Evolutionary conservation across 2,797 vertebrate species (phyloP).

Genomic region (Sebastes dallii): DNA sequence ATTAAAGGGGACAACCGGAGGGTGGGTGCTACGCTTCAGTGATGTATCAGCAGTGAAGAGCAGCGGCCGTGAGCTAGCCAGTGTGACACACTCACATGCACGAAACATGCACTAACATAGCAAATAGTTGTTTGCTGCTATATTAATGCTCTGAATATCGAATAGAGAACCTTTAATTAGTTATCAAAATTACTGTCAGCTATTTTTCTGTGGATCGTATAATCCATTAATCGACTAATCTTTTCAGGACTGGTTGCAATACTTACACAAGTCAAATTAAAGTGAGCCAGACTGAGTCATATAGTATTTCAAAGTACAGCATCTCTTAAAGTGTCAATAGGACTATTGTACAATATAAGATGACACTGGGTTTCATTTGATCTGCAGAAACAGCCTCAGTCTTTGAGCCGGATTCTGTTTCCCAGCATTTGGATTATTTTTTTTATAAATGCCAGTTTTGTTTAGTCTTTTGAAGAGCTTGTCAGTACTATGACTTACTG

Average conservation of each 20-base stretch:
- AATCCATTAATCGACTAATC: not conserved
- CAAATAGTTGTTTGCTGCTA: no score
- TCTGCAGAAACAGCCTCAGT: constrained; percentile 2
- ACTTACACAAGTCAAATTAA: not conserved
- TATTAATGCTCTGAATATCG: no score
- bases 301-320: not conserved
- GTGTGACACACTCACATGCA: no score
- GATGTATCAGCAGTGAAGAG: no score
- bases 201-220: not conserved
- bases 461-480: constrained; percentile 35
- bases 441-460: not conserved
- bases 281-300: not conserved
- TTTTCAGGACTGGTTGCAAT: not conserved
- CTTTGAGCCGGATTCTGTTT: constrained; percentile 7
- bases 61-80: no score
- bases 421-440: not conserved
- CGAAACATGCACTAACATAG: no score
- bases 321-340: constrained; percentile 4
- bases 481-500: constrained; percentile 18
- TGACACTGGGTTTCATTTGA: constrained; percentile 27
- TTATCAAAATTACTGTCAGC: not conserved
- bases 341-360: not conserved
- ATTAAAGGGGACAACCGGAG: not conserved
- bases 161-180: not conserved
- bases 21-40: accelerated